Conservation (phyloP, 2,888 invertebrate species). For the Lutraria lutraria region DNA sequence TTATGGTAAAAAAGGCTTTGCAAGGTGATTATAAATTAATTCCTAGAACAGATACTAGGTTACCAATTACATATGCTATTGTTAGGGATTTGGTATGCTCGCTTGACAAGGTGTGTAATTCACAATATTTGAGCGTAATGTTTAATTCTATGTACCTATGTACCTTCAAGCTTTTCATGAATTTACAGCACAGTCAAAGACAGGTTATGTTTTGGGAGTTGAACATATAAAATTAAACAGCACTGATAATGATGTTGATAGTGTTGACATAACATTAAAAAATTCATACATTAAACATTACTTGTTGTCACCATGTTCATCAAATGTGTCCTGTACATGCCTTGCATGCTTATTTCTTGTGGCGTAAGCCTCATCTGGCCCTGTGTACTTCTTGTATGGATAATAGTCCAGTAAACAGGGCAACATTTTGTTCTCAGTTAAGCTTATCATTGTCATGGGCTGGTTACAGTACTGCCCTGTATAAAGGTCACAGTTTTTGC, state of each 20-base stretch:
- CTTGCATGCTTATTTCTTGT: slow-evolving; percentile 16
- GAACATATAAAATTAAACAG: slow-evolving; percentile 10
- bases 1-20: too few relatives aligned
- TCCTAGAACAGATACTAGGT: too few relatives aligned
- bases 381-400: not conserved
- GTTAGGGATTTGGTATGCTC: too few relatives aligned
- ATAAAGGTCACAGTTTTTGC: not conserved
- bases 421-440: slow-evolving; percentile 10
- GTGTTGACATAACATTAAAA: slow-evolving; percentile 19
- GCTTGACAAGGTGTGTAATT: too few relatives aligned
- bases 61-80: too few relatives aligned
- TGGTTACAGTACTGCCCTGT: slow-evolving; percentile 4
- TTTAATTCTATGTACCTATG: not conserved
- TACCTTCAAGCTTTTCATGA: not conserved
- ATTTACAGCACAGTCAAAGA: slow-evolving; percentile 11
- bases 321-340: slow-evolving; percentile 15
- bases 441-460: slow-evolving; percentile 22
- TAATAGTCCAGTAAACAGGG: slow-evolving; percentile 6
- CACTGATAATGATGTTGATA: not conserved
- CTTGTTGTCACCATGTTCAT: slow-evolving; percentile 9
- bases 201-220: slow-evolving; percentile 10
- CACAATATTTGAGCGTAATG: not conserved
- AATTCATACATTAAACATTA: not conserved
- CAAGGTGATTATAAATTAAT: too few relatives aligned
- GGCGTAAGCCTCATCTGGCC: not conserved